These are phyloP conservation scores for Anticlea derivata DNA, from an alignment of 2,888 invertebrate species.

Conservation along the genomic window DNA sequence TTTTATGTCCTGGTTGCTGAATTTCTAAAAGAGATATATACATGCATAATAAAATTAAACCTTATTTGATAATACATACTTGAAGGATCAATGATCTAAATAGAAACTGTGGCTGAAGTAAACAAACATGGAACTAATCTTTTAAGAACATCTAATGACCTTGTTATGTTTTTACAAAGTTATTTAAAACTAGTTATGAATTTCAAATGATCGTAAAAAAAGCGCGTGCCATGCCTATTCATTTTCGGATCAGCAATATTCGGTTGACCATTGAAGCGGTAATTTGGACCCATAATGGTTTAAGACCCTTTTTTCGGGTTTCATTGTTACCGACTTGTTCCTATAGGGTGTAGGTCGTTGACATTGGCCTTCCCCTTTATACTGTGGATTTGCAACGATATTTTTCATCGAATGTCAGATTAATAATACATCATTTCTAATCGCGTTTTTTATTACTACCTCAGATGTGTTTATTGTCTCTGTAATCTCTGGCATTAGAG, in stretches of 20 bases:
- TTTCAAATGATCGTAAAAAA: constrained; percentile 38
- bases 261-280: constrained; percentile 66
- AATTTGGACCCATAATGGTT: constrained; percentile 73
- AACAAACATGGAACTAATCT: too few species aligned
- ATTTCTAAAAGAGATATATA: neutral
- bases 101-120: too few species aligned
- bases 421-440: constrained; percentile 71
- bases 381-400: constrained; percentile 69
- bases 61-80: too few species aligned
- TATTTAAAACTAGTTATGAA: constrained; percentile 44
- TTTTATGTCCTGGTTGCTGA: constrained; percentile 53
- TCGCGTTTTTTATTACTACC: constrained; percentile 52
- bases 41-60: too few species aligned
- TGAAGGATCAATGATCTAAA: too few species aligned
- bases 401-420: constrained; percentile 71
- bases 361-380: constrained; percentile 76
- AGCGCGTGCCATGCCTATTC: constrained; percentile 55
- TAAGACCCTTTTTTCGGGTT: constrained; percentile 72
- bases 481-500: constrained; percentile 51
- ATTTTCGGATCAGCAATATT: constrained; percentile 59
- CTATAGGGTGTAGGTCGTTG: constrained; percentile 77
- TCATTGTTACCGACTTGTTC: constrained; percentile 58
- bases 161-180: constrained; percentile 23
- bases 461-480: constrained; percentile 38
- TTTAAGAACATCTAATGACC: neutral